Evolutionary conservation across 2,113 vertebrate genomes (phyloP), one percentile per base, ranked within the genome.

Genomic region (Dicaeum eximium): DNA sequence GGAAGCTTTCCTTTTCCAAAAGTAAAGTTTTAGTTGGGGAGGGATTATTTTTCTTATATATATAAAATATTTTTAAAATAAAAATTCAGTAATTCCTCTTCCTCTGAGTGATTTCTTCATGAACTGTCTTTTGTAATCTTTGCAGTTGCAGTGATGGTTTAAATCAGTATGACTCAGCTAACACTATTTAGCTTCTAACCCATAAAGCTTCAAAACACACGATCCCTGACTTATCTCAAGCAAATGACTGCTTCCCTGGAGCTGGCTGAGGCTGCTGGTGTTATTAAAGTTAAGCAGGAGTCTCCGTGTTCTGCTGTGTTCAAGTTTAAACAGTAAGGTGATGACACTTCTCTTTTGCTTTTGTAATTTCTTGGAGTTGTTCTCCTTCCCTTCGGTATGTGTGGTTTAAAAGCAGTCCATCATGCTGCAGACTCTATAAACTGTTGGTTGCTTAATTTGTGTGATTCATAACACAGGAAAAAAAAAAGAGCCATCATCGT

Each of bases 391-490:
- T 66, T 81, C 25, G 71, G 92, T 94, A 86, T 61, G 88, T 90
- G 93, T 79, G 92, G 80, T 96, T 97, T 96, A 90, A 94, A 88
- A 80, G 86, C 85, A 91, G 80, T 97, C 90, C 82, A 47, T 96
- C 90, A 70, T 60, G 47, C 54, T 83, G 64, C 92, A 93, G 82
- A 35, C 93, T 86, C 85, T 86, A 2, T 92, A 90, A 95, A 88
- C 87, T 80, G 79, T 61, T 85, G 60, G 60, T 90, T 90, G 82
- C 85, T 95, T 95, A 92, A 95, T 90, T 93, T 88, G 64, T 84
- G 64, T 72, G 88, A 94, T 94, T 95, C 89, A 74, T 95, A 93
- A 92, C 83, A 64, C 35, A 47, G 79, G 72, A 11, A 11, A 65
- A 65, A 73, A 93, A 73, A 83, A 94, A 47, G 48, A 90, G 38